phyloP scores from a whole-genome alignment of 1,140 invertebrate genomes.

The Hetaerina americana region DNA sequence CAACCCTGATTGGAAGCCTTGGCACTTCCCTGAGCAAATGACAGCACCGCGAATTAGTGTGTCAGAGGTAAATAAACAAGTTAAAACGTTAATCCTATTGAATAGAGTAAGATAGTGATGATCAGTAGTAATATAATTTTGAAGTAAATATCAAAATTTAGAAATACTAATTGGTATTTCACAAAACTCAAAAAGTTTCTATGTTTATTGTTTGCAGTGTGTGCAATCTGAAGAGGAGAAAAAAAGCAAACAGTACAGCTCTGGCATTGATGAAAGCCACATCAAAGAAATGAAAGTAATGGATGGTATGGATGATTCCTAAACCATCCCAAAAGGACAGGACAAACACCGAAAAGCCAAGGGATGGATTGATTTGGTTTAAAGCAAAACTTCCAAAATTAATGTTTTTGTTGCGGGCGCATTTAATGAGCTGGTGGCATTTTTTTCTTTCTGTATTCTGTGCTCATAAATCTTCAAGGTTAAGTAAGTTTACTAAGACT shows the following conservation, averaged over 20 bases:
- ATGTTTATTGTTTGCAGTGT: not conserved
- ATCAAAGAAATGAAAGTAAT: not conserved
- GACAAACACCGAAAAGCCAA: not conserved
- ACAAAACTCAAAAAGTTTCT: too few relatives aligned
- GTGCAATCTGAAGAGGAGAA: not conserved
- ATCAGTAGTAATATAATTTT: not conserved
- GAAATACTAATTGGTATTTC: too few relatives aligned
- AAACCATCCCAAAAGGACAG: not conserved
- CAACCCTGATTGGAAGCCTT: constrained; percentile 66
- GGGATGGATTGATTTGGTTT: not conserved
- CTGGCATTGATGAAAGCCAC: not conserved
- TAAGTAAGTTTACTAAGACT: not conserved
- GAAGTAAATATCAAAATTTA: too few relatives aligned
- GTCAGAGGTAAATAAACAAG: constrained; percentile 41
- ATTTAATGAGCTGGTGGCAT: not conserved
- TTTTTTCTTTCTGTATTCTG: not conserved
- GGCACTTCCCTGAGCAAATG: constrained; percentile 76
- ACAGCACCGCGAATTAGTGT: constrained; percentile 48
- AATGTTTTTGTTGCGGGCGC: not conserved
- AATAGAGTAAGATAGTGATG: not conserved
- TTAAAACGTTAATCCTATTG: not conserved
- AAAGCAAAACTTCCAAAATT: not conserved
- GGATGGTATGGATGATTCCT: not conserved
- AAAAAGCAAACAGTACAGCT: not conserved
- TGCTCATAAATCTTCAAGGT: not conserved